Base-by-base conservation (phyloP, 2,113 vertebrate species). In the Corvus moneduloides region DNA sequence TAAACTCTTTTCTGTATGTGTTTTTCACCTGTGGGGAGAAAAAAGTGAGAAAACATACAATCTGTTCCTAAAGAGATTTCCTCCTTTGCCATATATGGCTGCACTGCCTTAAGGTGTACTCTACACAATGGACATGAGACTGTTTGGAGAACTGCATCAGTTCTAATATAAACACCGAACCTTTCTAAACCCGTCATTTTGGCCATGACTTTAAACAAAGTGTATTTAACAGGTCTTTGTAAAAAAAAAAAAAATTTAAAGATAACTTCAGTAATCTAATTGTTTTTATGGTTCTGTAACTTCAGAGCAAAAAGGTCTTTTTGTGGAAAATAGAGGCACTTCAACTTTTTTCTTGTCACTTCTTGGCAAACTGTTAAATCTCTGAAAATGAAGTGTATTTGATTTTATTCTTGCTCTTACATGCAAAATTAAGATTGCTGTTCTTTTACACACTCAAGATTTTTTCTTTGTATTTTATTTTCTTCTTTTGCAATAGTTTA, bases 391-490 rank as follows among this genome's bases (percentile, higher is more conserved):
- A 87, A 79, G 51, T 33, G 7, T 66, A 37, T 93, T 89, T 91
- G 11, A 67, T 94, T 96, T 94, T 89, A 49, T 94, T 94, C 69
- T 86, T 78, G 28, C 11, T 91, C 37, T 77, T 87, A 66, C 15
- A 59, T 49, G 63, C 82, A 76, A 22, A 87, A 85, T 89, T 94
- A 75, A 91, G 72, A 51, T 49, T 82, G 33, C 51, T 90, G 35
- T 78, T 94, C 76, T 95, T 93, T 89, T 81, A 55, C 35, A 54
- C 64, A 77, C 35, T 91, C 51, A 23, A 67, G 51, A 62, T 68
- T 91, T 91, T 89, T 95, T 74, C 73, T 81, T 67, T 89, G 37
- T 68, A 46, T 89, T 95, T 82, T 95, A 93, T 96, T 96, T 97
- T 87, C 39, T 87, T 81, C 59, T 73, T 93, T 90, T 90, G 35